Base-by-base conservation (phyloP, 2,797 vertebrate species). In the Pitangus sulphuratus region DNA sequence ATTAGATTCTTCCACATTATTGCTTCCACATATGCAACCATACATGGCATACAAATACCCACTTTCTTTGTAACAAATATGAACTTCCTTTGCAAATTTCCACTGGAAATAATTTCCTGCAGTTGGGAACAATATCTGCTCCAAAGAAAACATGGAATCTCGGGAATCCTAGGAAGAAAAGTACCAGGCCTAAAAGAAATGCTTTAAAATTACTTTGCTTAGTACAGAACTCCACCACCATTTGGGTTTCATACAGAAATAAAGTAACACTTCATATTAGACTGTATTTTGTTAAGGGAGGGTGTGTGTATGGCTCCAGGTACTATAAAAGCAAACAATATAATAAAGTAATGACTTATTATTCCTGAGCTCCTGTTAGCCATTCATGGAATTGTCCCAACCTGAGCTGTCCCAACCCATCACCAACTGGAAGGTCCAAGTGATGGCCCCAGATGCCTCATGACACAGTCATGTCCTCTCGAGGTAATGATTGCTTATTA, bases 1-100 rank as follows among this genome's bases (percentile, higher is more conserved):
- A 83, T 82, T 90, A 85, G 68, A 94, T 90, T 88, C 33, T 86
- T 87, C 54, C 70, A 68, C 53, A 37, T 74, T 78, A 87, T 90
- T 66, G 87, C 79, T 91, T 93, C 19, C 28, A 72, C 68, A 72
- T 40, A 50, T 35, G 60, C 89, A 94, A 77, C 71, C 84, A 82
- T 58, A 87, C 26, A 50, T 33, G 56, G 62, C 84, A 91, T 74
- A 88, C 39, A 94, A 92, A 87, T 65, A 89, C 5, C 48, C 82
- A 66, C 44, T 58, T 91, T 60, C 44, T 70, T 66, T 84, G 53
- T 39, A 83, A 53, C 42, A 84, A 82, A 75, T 51, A 87, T 1
- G 13, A 79, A 65, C 53, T 65, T 87, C 20, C 48, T 42, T 44
- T 85, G 51, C 35, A 72, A 53, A 40, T 72, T 75, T 66, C 88